Conservation (phyloP, 37 sponge, comb jelly and placozoan genomes). For the Tethya wilhelma region DNA sequence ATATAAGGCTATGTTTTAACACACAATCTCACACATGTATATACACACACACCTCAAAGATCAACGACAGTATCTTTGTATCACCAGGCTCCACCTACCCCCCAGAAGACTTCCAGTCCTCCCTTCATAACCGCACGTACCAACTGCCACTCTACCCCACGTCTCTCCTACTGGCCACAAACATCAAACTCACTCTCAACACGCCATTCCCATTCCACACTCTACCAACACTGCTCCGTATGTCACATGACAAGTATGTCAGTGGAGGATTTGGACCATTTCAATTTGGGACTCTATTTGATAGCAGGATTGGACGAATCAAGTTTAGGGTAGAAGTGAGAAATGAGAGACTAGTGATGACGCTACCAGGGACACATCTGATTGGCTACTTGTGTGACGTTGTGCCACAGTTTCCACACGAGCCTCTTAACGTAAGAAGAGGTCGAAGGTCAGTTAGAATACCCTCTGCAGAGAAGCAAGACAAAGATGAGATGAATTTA, state of each 20-base stretch:
- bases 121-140: neutral
- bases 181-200: constrained; percentile 4
- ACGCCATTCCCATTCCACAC: constrained; percentile 2
- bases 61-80: neutral
- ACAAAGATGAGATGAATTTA: no score
- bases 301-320: neutral
- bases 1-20: no score
- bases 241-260: constrained; percentile 6
- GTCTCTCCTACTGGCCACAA: constrained; percentile 6
- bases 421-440: neutral
- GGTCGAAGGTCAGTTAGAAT: neutral
- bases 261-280: constrained; percentile 34
- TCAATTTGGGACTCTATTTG: constrained; percentile 1
- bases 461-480: no score
- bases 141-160: constrained; percentile 17
- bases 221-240: constrained; percentile 6
- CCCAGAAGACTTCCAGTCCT: neutral
- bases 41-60: neutral
- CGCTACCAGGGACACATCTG: constrained; percentile 23
- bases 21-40: no score
- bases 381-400: constrained; percentile 32
- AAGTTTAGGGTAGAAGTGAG: constrained; percentile 7
- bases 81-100: neutral
- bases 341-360: neutral
- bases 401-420: constrained; percentile 8